Base-by-base conservation (phyloP, 2,797 vertebrate genomes). In the Enteromius viviparus region DNA sequence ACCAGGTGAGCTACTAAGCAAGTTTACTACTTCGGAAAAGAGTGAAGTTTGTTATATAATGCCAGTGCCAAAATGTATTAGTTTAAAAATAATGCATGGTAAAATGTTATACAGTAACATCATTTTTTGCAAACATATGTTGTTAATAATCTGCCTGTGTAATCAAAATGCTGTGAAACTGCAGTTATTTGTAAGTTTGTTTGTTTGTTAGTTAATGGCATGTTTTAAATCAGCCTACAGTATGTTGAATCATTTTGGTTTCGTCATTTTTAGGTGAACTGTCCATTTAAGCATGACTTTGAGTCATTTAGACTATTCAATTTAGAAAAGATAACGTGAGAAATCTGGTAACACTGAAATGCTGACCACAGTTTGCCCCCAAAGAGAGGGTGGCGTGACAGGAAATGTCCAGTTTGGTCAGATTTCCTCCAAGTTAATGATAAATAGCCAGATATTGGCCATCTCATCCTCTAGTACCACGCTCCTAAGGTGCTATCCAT, bases 281-380 rank as follows among this genome's bases (percentile, higher is more conserved):
- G 12, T 40, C 10, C 4, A 6, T 11, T 40, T 11, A 72, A 72
- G 17, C n/a, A 40, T 69, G 70, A 47, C 32, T 83, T 87, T 89
- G 84, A 84, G 91, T 53, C 77, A 2, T 87, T 84, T 78, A 69
- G n/a, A n/a, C n/a, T n/a, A n/a, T n/a, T n/a, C n/a, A n/a, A n/a
- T n/a, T n/a, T n/a, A n/a, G n/a, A n/a, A n/a, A n/a, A n/a, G n/a
- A n/a, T n/a, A n/a, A n/a, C n/a, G 40, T 62, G 71, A 80, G 89
- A 92, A 91, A 93, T 91, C 91, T 84, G 87, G 90, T 90, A 93
- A 93, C 87, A 89, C 64, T 74, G 71, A 82, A 70, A 81, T 89
- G 19, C 69, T 83, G 65, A 45, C 53, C 58, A 58, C 68, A 0
- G 8, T 71, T 83, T 69, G 71, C 78, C 79, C 65, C 23, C 26